These are phyloP conservation scores for Periophthalmodon schlosseri DNA, from an alignment of 2,113 vertebrate species.

Conservation along the genomic window DNA sequence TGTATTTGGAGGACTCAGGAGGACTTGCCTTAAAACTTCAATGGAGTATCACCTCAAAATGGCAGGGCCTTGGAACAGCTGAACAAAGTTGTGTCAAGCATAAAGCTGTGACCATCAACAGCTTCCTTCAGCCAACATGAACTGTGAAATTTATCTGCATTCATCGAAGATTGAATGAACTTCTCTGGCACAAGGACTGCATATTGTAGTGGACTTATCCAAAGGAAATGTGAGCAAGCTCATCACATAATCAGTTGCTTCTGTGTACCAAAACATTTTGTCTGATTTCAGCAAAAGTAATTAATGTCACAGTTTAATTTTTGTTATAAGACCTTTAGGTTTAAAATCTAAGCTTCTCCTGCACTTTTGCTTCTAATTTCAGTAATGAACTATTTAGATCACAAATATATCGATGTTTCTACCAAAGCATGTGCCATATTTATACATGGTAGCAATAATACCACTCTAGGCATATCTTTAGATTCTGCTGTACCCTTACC, in stretches of 20 bases:
- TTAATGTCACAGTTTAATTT: background rate
- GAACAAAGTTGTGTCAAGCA: constrained; percentile 10
- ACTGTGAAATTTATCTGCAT: constrained; percentile 42
- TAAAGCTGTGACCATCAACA: constrained; percentile 26
- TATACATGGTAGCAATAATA: constrained; percentile 8
- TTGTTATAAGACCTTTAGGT: background rate
- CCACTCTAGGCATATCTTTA: background rate
- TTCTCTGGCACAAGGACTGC: constrained; percentile 25
- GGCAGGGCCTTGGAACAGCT: constrained; percentile 5
- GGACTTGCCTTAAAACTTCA: constrained; percentile 18
- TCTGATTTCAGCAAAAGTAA: constrained; percentile 35
- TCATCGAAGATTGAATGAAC: constrained; percentile 43
- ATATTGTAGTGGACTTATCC: constrained; percentile 31
- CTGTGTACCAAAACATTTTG: constrained; percentile 35
- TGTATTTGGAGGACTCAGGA: constrained; percentile 21
- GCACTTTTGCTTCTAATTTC: constrained; percentile 37
- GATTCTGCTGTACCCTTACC: background rate
- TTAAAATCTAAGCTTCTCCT: constrained; percentile 14
- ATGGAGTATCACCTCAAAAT: constrained; percentile 10
- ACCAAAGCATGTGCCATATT: constrained; percentile 21
- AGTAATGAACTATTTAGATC: constrained; percentile 4
- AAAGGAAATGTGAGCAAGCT: constrained; percentile 48
- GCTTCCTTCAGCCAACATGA: constrained; percentile 33
- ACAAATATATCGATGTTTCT: constrained; percentile 3
- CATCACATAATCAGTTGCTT: constrained; percentile 16